Evolutionary conservation across 2,113 vertebrate genomes (phyloP), one percentile per base, ranked within the genome.

Genomic region (Eonycteris spelaea): DNA sequence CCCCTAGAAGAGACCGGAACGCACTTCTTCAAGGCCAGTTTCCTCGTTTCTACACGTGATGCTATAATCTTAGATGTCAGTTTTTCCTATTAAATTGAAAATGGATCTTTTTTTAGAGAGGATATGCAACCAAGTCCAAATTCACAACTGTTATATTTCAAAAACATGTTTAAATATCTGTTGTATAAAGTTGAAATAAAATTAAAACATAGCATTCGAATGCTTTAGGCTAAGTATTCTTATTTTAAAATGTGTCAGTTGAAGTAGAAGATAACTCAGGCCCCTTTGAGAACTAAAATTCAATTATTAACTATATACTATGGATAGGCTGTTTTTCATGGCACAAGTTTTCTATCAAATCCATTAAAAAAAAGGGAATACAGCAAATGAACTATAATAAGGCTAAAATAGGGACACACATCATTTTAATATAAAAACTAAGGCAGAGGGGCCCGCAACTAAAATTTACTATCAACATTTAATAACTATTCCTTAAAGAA

Each of bases 341-440:
- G 14, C 22, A 67, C 75, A 82, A 51, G 2, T 63, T 65, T 96
- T 94, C 71, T 59, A 24, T 22, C 67, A 86, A 95, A 43, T 28
- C 24, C 63, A 79, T n/a, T 88, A 63, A 89, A 92, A 92, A 83
- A n/a, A 63, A 22, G 53, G 3, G n/a, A 94, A 5, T 28, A 61
- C 24, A 75, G 7, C 30, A 43, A 88, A 55, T 83, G 28, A 86
- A 82, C 9, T 77, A 38, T 63, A 70, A 86, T 40, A 74, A 53
- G 53, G 19, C 57, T 95, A 79, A 63, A 78, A 55, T 26, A 92
- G 45, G 33, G 18, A 40, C 22, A 82, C 45, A 53, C 4, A 67
- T 55, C 90, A 71, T 91, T 91, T 94, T 86, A 93, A 84, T 59
- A 12, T 75, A 89, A 91, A 28, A 28, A 84, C 16, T 71, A n/a